phyloP scores from a whole-genome alignment of 2,113 vertebrate species.

The Colius striatus region DNA sequence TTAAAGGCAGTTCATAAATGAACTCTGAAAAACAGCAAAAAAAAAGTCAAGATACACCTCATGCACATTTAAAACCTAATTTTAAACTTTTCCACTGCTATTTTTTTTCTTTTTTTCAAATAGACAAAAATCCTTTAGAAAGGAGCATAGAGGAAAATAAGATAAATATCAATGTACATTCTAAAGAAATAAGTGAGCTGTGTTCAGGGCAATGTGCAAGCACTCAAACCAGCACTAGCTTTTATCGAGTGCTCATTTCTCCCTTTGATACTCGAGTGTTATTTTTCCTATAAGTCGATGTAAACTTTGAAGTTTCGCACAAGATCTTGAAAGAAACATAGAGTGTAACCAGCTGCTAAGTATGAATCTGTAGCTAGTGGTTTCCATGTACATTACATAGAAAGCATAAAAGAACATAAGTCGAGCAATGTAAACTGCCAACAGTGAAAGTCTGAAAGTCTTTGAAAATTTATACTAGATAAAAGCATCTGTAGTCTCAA shows the following conservation, averaged over 20 bases:
- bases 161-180: constrained; percentile 1
- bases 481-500: constrained; percentile 47
- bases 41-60: constrained; percentile 1
- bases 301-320: constrained; percentile 23
- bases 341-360: constrained; percentile 38
- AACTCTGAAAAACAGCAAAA: background rate
- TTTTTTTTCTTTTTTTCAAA: background rate
- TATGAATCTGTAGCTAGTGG: background rate
- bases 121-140: constrained; percentile 14
- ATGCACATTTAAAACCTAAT: background rate
- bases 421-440: background rate
- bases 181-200: constrained; percentile 12
- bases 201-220: constrained; percentile 11
- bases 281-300: background rate
- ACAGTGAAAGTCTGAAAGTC: constrained; percentile 12
- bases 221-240: constrained; percentile 45
- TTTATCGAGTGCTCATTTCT: constrained; percentile 20
- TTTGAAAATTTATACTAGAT: constrained; percentile 37
- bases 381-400: background rate
- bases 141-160: background rate
- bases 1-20: constrained; percentile 51
- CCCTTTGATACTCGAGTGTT: constrained; percentile 25
- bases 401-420: background rate
- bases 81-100: background rate
- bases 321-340: constrained; percentile 26